Evolutionary conservation across 2,888 invertebrate species (phyloP).

Genomic region (Ormyrus pomaceus): DNA sequence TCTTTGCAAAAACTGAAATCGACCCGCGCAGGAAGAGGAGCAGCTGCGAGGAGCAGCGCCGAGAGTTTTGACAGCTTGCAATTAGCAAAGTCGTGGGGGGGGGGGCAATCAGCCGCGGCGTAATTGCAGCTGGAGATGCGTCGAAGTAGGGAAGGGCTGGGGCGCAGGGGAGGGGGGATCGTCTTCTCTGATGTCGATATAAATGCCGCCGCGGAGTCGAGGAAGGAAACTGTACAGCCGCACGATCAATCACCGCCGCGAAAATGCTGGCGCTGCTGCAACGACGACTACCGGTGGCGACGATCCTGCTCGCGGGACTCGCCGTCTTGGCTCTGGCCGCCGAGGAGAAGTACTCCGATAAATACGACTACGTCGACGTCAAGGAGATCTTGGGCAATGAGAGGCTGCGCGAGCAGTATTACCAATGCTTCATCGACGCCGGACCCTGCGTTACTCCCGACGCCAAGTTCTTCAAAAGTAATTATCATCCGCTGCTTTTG

Average conservation of each 20-base stretch:
- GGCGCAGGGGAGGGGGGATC: too few species aligned
- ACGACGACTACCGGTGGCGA: too few species aligned
- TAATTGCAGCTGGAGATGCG: not conserved
- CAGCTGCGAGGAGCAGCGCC: not conserved
- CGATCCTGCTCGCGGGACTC: too few species aligned
- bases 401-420: conserved; percentile 65
- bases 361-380: conserved; percentile 66
- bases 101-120: conserved; percentile 5
- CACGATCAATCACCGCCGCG: too few species aligned
- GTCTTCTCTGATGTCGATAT: too few species aligned
- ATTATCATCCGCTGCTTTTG: not conserved
- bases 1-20: too few species aligned
- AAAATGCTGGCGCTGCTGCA: too few species aligned
- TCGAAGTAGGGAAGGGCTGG: too few species aligned
- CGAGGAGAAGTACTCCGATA: conserved; percentile 62
- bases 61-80: conserved; percentile 38
- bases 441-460: conserved; percentile 64
- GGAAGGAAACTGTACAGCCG: too few species aligned
- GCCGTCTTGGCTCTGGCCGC: too few species aligned
- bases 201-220: too few species aligned
- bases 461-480: conserved; percentile 65
- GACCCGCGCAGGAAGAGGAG: too few species aligned
- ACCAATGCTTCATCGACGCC: conserved; percentile 64
- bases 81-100: conserved; percentile 11
- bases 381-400: conserved; percentile 65